These are phyloP conservation scores for Stomatorhinus ivindoensis DNA, from an alignment of 2,113 vertebrate genomes.

Conservation along the genomic window DNA sequence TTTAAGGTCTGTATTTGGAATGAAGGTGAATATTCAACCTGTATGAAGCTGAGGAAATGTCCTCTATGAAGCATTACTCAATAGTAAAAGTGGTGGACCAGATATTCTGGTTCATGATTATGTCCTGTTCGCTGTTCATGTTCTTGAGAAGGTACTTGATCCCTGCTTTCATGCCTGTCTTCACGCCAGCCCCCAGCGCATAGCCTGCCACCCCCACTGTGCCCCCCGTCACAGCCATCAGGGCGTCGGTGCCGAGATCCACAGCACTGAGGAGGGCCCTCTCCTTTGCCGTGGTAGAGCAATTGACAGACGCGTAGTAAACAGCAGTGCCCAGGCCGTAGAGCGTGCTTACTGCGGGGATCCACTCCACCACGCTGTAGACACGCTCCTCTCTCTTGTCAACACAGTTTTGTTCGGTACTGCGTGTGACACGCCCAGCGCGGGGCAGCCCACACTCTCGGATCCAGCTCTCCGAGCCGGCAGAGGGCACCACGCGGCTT, in stretches of 20 bases:
- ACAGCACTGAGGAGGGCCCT: conserved; percentile 67
- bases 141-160: conserved; percentile 57
- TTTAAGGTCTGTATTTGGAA: neutral
- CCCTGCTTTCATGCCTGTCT: conserved; percentile 65
- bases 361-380: conserved; percentile 57
- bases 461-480: conserved; percentile 46
- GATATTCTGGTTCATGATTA: conserved; percentile 58
- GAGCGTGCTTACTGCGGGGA: conserved; percentile 67
- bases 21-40: neutral
- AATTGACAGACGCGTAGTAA: conserved; percentile 75
- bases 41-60: neutral
- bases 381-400: conserved; percentile 56
- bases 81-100: conserved; percentile 44
- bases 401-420: conserved; percentile 43
- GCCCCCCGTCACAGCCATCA: conserved; percentile 55
- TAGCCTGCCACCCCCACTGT: conserved; percentile 50
- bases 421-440: conserved; percentile 29
- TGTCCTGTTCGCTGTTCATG: conserved; percentile 52
- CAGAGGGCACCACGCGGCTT: conserved; percentile 36
- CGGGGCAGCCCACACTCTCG: conserved; percentile 31
- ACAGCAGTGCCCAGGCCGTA: conserved; percentile 80
- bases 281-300: conserved; percentile 59
- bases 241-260: conserved; percentile 70
- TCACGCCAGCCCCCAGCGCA: conserved; percentile 58
- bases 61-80: conserved; percentile 27